Evolutionary conservation across 2,797 vertebrate genomes (phyloP).

Genomic region (Pogonophryne albipinna): DNA sequence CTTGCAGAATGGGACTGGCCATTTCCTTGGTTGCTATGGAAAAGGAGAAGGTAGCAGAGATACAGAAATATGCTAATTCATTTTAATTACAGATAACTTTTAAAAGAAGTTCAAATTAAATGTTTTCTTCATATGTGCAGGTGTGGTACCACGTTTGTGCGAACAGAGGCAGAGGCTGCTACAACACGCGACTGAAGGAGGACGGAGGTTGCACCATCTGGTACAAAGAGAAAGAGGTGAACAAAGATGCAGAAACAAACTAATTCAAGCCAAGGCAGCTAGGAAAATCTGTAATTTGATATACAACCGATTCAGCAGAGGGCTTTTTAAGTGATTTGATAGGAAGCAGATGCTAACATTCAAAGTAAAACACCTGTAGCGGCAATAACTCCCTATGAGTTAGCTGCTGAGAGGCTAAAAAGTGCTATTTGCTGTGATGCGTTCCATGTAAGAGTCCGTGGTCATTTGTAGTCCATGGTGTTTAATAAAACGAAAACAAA

Average conservation of each 20-base stretch:
- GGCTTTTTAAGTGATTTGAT: conserved; percentile 20
- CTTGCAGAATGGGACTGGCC: conserved; percentile 95
- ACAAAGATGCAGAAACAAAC: neutral
- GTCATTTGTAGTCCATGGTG: no score
- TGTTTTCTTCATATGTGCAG: conserved; percentile 74
- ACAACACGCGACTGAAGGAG: conserved; percentile 95
- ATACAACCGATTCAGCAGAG: neutral
- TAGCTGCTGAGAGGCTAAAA: no score
- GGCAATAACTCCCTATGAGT: no score
- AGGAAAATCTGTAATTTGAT: neutral
- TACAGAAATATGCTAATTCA: neutral
- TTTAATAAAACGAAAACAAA: no score
- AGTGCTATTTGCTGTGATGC: no score
- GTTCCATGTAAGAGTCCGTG: no score
- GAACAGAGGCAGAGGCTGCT: conserved; percentile 95
- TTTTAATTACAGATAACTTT: neutral
- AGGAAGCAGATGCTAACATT: conserved; percentile 7
- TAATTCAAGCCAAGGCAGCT: neutral
- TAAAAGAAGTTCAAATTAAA: neutral
- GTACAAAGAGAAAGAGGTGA: conserved; percentile 99
- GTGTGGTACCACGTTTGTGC: conserved; percentile 98
- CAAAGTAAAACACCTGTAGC: neutral
- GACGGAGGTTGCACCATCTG: conserved; percentile 98
- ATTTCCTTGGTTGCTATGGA: conserved; percentile 97
- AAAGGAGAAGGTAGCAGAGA: conserved; percentile 93